Base-by-base conservation (phyloP, 35 echinoderm and acorn worm species). In the Amphiura filiformis region DNA sequence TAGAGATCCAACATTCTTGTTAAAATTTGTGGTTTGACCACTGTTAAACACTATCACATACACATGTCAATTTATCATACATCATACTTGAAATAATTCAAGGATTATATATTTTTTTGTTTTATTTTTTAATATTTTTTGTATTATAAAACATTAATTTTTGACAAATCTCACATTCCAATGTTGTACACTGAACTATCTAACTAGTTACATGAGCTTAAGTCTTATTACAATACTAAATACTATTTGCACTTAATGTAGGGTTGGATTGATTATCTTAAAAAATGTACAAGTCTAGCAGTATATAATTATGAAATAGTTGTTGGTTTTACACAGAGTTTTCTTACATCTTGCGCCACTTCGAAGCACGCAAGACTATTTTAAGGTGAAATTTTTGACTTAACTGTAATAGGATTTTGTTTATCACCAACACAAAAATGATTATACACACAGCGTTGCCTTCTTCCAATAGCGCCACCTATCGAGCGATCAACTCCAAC, bases 231-330 rank as follows among this genome's bases (percentile, higher is more conserved):
- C 61, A 70, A 70, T 70, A 70, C 61, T 70, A 70, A n/a, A n/a
- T 23, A 70, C 61, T 70, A 70, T 70, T 70, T 70, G 61, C 61
- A 70, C 61, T 70, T 70, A n/a, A 70, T 70, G 61, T 70, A 18
- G 41, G 41, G 28, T 70, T 4, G 11, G 61, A 11, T 52, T 52
- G 44, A 52, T 26, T 70, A 70, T n/a, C n/a, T 52, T 70, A n/a
- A 70, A 70, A 70, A 70, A 70, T 15, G 61, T 70, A 70, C 61
- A 70, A 52, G 61, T 70, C 61, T 70, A 70, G 28, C 26, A 70
- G 2, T 70, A 70, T 70, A 70, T 70, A n/a, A 70, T n/a, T 52
- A 52, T 52, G 44, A 70, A 70, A 70, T 70, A 70, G 9, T 70
- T 70, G 9, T 18, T 70, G 28, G 4, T 47, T 47, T n/a, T n/a